Evolutionary conservation across 2,113 vertebrate species (phyloP).

Genomic region (Alces alces): DNA sequence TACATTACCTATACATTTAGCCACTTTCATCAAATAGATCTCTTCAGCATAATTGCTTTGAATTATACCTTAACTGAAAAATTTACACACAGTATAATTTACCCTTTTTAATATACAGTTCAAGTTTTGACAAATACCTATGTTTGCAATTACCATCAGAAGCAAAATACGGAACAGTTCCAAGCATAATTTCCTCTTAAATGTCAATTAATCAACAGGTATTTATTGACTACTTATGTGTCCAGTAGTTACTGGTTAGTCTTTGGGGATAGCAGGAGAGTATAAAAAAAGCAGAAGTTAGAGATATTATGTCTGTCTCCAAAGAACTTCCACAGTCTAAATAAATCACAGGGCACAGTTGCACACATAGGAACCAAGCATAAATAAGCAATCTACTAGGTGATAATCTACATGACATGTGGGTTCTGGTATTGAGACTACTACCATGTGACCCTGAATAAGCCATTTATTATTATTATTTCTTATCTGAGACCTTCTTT

Average conservation of each 20-base stretch:
- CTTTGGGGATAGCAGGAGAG: neutral
- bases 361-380: neutral
- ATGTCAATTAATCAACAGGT: constrained; percentile 25
- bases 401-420: constrained; percentile 13
- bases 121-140: constrained; percentile 23
- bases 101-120: constrained; percentile 18
- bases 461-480: neutral
- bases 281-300: neutral
- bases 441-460: neutral
- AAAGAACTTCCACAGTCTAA: neutral
- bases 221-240: constrained; percentile 8
- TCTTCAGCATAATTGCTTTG: constrained; percentile 1
- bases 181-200: constrained; percentile 37
- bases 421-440: neutral
- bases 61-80: constrained; percentile 39
- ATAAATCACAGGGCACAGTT: neutral
- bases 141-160: neutral
- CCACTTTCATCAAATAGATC: constrained; percentile 35
- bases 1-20: constrained; percentile 20
- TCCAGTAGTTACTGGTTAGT: neutral
- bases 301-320: neutral
- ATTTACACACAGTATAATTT: constrained; percentile 16
- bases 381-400: neutral
- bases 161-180: neutral
- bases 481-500: neutral